Conservation (phyloP, 2,113 vertebrate species). For the Galbula dea region DNA sequence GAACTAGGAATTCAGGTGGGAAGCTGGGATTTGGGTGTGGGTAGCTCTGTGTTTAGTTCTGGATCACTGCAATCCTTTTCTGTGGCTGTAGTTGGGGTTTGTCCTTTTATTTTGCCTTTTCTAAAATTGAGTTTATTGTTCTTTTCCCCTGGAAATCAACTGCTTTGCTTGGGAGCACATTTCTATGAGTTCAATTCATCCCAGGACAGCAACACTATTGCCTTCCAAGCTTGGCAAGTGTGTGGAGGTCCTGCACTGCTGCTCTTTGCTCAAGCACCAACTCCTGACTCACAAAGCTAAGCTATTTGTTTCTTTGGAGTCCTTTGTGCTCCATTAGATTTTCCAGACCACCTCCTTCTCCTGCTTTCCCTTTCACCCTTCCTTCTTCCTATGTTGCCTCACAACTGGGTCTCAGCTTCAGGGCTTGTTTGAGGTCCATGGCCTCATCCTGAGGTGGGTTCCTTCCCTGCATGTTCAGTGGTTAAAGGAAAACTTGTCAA, state of each 20-base stretch:
- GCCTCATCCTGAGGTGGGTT: background rate
- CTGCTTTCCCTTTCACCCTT: background rate
- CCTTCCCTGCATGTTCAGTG: background rate
- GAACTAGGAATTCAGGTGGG: background rate
- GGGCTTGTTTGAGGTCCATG: background rate
- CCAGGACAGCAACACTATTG: background rate
- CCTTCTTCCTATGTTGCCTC: background rate
- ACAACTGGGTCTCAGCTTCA: background rate
- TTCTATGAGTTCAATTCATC: background rate
- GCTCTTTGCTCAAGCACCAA: background rate
- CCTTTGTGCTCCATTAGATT: background rate
- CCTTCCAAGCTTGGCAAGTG: background rate
- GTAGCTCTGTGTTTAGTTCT: accelerated
- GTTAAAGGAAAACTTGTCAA: background rate
- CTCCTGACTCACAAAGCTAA: background rate
- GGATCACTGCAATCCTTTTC: background rate
- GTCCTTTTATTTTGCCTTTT: background rate
- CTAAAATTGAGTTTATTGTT: too few species aligned
- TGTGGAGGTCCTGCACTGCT: background rate
- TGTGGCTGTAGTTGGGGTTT: background rate
- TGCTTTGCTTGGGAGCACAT: background rate
- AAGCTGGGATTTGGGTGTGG: background rate
- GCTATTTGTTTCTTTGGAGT: background rate
- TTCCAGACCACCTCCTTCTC: background rate
- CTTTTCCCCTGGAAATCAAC: background rate